Conservation (phyloP, 1,140 invertebrate species). For the Parasteatoda tepidariorum region DNA sequence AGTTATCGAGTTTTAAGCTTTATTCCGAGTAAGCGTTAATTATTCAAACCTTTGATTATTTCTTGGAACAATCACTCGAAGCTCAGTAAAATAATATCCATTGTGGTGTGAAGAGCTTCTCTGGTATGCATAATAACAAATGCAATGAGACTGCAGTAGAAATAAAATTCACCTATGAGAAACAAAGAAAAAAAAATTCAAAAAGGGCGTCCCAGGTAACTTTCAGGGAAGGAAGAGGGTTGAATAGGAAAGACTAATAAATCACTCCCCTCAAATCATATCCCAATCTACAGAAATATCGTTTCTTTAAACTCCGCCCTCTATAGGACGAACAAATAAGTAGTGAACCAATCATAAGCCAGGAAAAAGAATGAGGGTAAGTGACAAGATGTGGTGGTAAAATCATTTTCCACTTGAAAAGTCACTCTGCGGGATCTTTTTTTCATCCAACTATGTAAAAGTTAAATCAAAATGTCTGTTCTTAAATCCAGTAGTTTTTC, state of each 20-base stretch:
- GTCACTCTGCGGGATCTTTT: neutral
- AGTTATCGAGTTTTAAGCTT: no score
- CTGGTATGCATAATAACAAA: no score
- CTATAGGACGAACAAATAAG: slow-evolving; percentile 45
- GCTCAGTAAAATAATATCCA: no score
- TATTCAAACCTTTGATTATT: no score
- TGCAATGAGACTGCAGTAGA: no score
- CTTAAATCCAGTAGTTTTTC: slow-evolving; percentile 47
- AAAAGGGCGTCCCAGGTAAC: neutral
- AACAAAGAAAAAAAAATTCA: no score
- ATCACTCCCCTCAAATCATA: neutral
- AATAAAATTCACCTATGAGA: no score
- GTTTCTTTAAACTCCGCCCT: slow-evolving; percentile 39
- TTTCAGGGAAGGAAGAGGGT: neutral
- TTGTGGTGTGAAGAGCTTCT: no score
- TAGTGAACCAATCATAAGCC: slow-evolving; percentile 4
- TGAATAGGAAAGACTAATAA: slow-evolving; percentile 6
- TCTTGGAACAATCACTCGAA: no score
- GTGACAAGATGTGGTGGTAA: slow-evolving; percentile 11
- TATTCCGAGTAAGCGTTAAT: no score
- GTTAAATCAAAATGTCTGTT: slow-evolving; percentile 41
- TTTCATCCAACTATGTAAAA: neutral
- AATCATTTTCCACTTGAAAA: slow-evolving; percentile 31
- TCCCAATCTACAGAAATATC: slow-evolving; percentile 41
- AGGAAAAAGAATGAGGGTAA: slow-evolving; percentile 41